Conservation (phyloP, 2,888 invertebrate species). For the Eristalinus sepulchralis region DNA sequence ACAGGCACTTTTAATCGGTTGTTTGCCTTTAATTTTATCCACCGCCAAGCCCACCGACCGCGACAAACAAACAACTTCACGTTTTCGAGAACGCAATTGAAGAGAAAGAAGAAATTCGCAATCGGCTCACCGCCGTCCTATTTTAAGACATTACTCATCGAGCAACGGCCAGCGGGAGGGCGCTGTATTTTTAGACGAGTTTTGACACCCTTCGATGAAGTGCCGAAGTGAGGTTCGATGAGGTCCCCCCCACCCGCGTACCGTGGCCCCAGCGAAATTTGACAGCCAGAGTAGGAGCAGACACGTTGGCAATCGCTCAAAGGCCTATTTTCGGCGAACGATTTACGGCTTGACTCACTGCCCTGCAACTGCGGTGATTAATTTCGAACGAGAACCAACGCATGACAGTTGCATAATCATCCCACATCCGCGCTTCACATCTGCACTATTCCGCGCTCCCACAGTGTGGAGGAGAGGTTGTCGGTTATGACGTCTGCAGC, state of each 20-base stretch:
- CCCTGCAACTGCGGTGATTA: constrained; percentile 52
- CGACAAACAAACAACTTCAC: not conserved
- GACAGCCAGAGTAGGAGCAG: not conserved
- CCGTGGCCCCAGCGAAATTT: constrained; percentile 22
- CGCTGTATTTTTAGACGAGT: not conserved
- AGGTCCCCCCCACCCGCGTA: not conserved
- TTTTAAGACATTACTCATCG: constrained; percentile 29
- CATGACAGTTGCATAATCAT: constrained; percentile 55
- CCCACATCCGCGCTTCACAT: not conserved
- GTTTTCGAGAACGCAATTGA: not conserved
- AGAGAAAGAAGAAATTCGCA: not conserved
- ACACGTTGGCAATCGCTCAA: constrained; percentile 54
- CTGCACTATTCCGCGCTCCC: not conserved
- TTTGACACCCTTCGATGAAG: constrained; percentile 30
- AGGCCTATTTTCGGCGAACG: constrained; percentile 26
- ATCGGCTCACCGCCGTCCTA: not conserved
- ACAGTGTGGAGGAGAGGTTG: not conserved
- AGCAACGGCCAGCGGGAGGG: not conserved
- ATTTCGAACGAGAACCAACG: constrained; percentile 16
- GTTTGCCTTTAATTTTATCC: not conserved
- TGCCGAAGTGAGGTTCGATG: constrained; percentile 36
- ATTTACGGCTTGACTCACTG: constrained; percentile 40
- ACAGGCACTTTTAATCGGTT: not conserved
- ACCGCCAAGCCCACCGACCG: not conserved
- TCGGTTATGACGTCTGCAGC: not conserved